These are phyloP conservation scores for Ceratitis capitata DNA, from an alignment of 1,140 invertebrate genomes.

Conservation along the genomic window DNA sequence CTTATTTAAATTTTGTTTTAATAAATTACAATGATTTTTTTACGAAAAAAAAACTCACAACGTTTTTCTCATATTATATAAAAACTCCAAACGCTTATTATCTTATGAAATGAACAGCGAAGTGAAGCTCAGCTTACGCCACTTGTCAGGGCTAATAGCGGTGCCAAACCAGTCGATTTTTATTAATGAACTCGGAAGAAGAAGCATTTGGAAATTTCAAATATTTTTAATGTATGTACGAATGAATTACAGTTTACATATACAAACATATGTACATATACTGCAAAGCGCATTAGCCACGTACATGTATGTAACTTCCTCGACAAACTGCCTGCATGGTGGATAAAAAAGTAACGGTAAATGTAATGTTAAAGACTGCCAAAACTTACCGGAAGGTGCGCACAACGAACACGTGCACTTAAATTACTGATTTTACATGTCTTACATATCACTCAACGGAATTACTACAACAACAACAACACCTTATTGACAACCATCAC, in stretches of 20 bases:
- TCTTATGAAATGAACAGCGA: background rate
- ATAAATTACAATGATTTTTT: no score
- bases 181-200: background rate
- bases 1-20: no score
- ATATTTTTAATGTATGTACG: background rate
- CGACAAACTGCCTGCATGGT: background rate
- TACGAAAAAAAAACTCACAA: no score
- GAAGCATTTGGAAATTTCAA: background rate
- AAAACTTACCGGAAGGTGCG: slow-evolving; percentile 15
- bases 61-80: background rate
- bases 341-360: slow-evolving; percentile 2
- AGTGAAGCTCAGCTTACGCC: background rate
- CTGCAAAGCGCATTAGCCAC: background rate
- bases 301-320: background rate
- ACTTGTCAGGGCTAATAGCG: background rate
- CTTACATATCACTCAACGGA: background rate
- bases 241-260: background rate
- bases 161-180: background rate
- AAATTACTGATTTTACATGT: background rate
- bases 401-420: slow-evolving; percentile 23
- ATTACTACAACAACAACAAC: background rate
- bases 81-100: background rate
- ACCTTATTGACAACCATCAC: background rate
- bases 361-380: background rate
- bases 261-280: no score